Evolutionary conservation across 2,113 vertebrate genomes (phyloP).

Genomic region (Cyanoramphus novaezelandiae): DNA sequence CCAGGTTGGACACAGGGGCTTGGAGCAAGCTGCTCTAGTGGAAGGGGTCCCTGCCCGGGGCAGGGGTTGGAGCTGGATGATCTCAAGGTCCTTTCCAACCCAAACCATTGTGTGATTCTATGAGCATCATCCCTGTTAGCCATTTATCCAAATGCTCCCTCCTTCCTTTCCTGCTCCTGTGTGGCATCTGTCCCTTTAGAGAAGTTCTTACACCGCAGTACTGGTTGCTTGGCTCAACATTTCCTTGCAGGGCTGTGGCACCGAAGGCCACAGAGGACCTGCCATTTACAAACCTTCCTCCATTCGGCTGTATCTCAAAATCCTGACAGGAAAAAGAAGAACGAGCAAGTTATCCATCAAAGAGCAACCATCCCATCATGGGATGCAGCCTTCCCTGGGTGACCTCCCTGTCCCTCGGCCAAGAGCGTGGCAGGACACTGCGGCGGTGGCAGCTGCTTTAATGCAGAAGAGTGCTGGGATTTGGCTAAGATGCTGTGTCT

Average conservation of each 20-base stretch:
- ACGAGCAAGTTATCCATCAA: not conserved
- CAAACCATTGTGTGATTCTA: not conserved
- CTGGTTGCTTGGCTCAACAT: not conserved
- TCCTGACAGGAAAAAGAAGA: not conserved
- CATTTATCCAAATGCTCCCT: not conserved
- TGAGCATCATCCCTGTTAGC: not conserved
- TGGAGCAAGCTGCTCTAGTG: not conserved
- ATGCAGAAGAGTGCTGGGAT: not conserved
- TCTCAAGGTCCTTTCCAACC: not conserved
- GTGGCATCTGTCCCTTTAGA: not conserved
- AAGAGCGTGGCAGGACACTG: not conserved
- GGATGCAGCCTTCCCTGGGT: not conserved
- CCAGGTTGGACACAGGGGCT: too few species aligned
- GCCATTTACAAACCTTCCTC: not conserved
- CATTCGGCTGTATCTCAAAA: not conserved
- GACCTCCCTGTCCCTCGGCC: not conserved
- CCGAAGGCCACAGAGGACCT: not conserved
- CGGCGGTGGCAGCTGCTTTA: not conserved
- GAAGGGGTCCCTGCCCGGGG: not conserved
- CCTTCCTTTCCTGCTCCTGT: not conserved
- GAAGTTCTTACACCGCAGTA: not conserved
- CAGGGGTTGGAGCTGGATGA: not conserved
- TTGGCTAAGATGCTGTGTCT: not conserved
- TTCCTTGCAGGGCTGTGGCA: not conserved
- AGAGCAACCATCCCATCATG: not conserved